These are phyloP conservation scores for Ochropleura plecta DNA, from an alignment of 2,888 invertebrate genomes.

Conservation along the genomic window DNA sequence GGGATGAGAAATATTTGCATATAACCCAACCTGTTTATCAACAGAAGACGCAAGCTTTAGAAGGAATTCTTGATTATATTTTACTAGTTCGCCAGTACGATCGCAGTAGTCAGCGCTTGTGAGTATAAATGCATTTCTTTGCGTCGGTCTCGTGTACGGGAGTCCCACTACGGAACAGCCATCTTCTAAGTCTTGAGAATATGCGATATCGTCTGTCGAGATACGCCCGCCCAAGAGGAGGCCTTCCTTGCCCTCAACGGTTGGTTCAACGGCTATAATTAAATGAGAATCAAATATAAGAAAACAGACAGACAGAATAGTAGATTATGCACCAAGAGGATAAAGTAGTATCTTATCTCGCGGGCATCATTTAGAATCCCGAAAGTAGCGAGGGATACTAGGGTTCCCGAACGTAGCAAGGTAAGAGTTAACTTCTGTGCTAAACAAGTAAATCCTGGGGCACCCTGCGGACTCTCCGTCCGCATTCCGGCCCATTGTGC, in stretches of 20 bases:
- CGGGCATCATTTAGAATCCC: no score
- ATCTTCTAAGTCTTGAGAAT: slow-evolving; percentile 83
- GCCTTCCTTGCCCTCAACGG: slow-evolving; percentile 77
- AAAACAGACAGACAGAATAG: not conserved
- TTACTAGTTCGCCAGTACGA: slow-evolving; percentile 80
- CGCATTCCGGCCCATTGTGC: no score
- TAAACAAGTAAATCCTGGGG: no score
- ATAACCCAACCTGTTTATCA: slow-evolving; percentile 73
- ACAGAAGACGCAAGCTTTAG: slow-evolving; percentile 81
- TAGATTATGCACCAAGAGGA: no score
- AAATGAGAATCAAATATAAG: slow-evolving; percentile 14
- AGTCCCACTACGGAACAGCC: slow-evolving; percentile 80
- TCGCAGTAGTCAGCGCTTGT: slow-evolving; percentile 86
- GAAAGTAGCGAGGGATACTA: no score
- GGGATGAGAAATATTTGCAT: not conserved
- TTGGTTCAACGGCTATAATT: slow-evolving; percentile 78
- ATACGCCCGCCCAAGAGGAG: slow-evolving; percentile 83
- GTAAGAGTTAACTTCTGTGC: not conserved
- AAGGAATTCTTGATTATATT: slow-evolving; percentile 86
- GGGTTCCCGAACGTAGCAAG: no score
- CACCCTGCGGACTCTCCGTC: no score
- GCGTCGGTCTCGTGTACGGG: slow-evolving; percentile 70
- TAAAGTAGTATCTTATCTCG: no score
- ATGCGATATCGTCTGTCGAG: slow-evolving; percentile 81
- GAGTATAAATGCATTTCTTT: slow-evolving; percentile 80